phyloP scores from a whole-genome alignment of 2,797 vertebrate species.

The Nannoperca australis region DNA sequence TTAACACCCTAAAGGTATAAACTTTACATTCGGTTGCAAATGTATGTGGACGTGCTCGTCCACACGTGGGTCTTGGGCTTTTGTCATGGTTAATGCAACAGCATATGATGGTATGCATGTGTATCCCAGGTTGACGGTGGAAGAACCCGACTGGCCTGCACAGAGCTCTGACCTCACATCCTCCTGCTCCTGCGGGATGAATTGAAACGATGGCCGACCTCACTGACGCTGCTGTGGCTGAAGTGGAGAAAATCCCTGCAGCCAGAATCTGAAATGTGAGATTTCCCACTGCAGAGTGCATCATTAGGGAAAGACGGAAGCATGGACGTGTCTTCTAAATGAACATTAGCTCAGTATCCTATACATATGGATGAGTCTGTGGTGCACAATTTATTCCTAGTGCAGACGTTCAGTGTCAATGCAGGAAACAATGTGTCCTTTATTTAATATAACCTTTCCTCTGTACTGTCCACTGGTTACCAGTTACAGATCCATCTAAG shows the following conservation, averaged over 20 bases:
- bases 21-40: not conserved
- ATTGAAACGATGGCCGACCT: not conserved
- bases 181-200: not conserved
- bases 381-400: not conserved
- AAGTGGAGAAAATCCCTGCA: not conserved
- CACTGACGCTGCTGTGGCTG: not conserved
- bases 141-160: not conserved
- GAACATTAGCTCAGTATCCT: not conserved
- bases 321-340: not conserved
- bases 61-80: not conserved
- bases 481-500: no score
- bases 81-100: not conserved
- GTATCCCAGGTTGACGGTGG: not conserved
- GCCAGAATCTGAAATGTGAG: not conserved
- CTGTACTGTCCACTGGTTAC: not conserved
- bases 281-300: not conserved
- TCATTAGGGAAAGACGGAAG: conserved; percentile 2
- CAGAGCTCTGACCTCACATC: not conserved
- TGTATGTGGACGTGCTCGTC: not conserved
- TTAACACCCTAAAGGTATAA: no score
- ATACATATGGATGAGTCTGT: not conserved
- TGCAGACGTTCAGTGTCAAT: not conserved
- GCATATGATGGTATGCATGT: not conserved
- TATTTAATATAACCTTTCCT: no score
- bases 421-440: not conserved